Evolutionary conservation across 2,113 vertebrate species (phyloP), one percentile per base, ranked within the genome.

Genomic region (Dicrurus megarhynchus): DNA sequence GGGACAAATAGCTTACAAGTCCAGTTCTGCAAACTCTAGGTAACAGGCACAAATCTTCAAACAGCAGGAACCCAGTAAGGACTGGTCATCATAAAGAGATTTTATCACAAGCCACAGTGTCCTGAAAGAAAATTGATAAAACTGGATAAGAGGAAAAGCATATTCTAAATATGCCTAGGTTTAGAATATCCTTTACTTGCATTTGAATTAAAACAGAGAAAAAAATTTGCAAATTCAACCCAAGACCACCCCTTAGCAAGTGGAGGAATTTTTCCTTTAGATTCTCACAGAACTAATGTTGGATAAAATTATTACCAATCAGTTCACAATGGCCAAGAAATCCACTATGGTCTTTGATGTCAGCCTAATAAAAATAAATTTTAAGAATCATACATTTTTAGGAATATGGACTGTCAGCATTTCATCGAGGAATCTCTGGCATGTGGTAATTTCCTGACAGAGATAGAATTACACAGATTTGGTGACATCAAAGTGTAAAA

Each of bases 371-470:
- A 95, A 91, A 95, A 87, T 41, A 84, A 77, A 77, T 86, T 70
- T 60, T 68, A 71, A 68, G 55, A 84, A 81, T 92, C 47, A 53
- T 35, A 27, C 8, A 91, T 59, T 90, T 95, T 73, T 41, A 89
- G 77, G 60, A 96, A 89, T 44, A 91, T 15, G 26, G 33, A 89
- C 92, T 75, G 52, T 60, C 52, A 93, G 49, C n/a, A 68, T 91
- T 91, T 82, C 87, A 89, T 78, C 17, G 1, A 90, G 56, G 92
- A 97, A 97, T 92, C 47, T 89, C 20, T 96, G 86, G 75, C 89
- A 97, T 93, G 80, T 73, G 50, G 55, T 85, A 63, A 96, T 97
- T 97, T 96, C 80, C 92, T 85, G 56, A 55, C 56, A 90, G 63
- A 95, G 74, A 56, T 74, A 96, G 84, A 94, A 94, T 91, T 95